Evolutionary conservation across 2,797 vertebrate species (phyloP), one percentile per base, ranked within the genome.

Genomic region (Microhierax caerulescens): DNA sequence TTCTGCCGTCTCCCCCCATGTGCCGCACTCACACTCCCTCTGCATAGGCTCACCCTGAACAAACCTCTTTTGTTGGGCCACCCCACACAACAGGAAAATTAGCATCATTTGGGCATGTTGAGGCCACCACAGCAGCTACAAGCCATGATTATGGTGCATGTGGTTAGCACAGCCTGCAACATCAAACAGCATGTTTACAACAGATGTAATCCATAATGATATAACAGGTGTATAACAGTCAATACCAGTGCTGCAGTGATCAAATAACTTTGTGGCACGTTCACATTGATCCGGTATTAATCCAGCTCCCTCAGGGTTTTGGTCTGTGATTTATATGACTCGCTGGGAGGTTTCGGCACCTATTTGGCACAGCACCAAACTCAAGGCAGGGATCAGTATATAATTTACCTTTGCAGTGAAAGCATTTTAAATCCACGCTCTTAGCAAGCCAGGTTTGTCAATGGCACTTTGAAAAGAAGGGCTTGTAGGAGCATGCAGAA

Each of bases 191-290:
- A 2, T 95, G 95, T 95, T 91, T 91, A 95, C 94, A 95, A 95
- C 96, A 98, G 95, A 94, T 95, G 96, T 95, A 97, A 97, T 95
- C 90, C 90, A 23, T 43, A 72, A 85, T 87, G 94, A 87, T 96
- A 94, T 37, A 94, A 95, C 95, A 98, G 97, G 97, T 97, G 96
- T 92, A 97, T 92, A 95, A 96, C 93, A 94, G 93, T 93, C 94
- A 97, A 93, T 95, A 97, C 94, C 87, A 64, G 95, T 95, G 91
- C 83, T 97, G 96, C 96, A 94, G 94, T 9, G 4, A 86, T 78
- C 93, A 95, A 94, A 97, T 94, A 95, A 50, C 96, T 88, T 47
- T 30, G 73, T 96, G 96, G 95, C 94, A 83, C 85, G 25, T 96
- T 97, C 94, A 50, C 95, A 97, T 96, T 90, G 96, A 97, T 97